Conservation (phyloP, 2,797 vertebrate genomes). For the Buceros bicornis region DNA sequence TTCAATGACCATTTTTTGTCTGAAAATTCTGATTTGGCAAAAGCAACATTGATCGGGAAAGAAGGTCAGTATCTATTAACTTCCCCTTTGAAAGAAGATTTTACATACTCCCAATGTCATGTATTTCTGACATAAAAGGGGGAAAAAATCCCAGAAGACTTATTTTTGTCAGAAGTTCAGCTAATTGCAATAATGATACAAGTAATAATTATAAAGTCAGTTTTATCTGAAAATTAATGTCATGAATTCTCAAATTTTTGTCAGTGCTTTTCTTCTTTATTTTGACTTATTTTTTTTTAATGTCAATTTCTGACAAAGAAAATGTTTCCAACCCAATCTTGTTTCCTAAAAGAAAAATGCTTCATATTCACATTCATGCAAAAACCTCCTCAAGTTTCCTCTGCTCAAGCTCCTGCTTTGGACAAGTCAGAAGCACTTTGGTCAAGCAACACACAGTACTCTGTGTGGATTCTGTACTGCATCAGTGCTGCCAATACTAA, state of each 20-base stretch:
- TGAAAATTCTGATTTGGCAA: not conserved
- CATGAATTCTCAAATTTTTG: not conserved
- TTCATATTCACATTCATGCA: not conserved
- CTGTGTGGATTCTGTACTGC: not conserved
- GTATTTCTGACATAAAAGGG: not conserved
- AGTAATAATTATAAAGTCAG: not conserved
- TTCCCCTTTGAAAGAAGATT: not conserved
- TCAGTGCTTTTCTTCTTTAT: not conserved
- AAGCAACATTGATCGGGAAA: not conserved
- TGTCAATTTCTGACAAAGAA: not conserved
- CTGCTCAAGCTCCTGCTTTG: not conserved
- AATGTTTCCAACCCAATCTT: not conserved
- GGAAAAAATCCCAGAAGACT: not conserved
- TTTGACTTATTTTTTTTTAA: not conserved
- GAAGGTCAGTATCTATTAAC: not conserved
- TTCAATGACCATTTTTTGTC: not conserved
- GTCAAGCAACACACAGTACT: not conserved
- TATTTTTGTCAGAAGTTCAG: not conserved
- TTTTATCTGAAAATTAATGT: not conserved
- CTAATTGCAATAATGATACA: not conserved
- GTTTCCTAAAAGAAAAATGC: not conserved
- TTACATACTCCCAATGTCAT: not conserved
- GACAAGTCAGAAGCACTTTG: not conserved
- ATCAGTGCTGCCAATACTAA: not conserved
- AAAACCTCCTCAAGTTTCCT: not conserved